Evolutionary conservation across 2,797 vertebrate genomes (phyloP), one percentile per base, ranked within the genome.

Genomic region (Enoplosus armatus): DNA sequence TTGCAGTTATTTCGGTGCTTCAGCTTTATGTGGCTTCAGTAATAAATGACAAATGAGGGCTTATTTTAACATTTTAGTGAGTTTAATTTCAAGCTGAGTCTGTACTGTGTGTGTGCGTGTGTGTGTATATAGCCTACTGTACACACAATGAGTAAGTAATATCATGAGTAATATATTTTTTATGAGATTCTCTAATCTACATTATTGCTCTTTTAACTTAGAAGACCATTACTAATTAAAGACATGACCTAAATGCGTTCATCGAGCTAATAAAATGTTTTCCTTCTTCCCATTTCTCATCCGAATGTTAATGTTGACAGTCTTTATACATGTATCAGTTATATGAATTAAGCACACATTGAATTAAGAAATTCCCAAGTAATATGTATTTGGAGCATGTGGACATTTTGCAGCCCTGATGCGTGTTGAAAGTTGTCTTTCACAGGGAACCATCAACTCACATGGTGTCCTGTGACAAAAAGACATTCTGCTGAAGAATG

Each of bases 1-100:
- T 51, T 10, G 48, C 56, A 73, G 62, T 84, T 80, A 75, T 72
- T 82, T 75, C 14, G 1, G 77, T 53, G 60, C 71, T 75, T 72
- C 33, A 51, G 26, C 71, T 83, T 66, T 45, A 76, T 76, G 59
- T 60, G 9, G 50, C 29, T 64, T 68, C 51, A 24, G 43, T 53
- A 45, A 74, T 65, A 77, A 79, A 79, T 61, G 55, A 82, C 50
- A 62, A 68, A 75, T 39, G 26, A 59, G 24, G 59, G 24, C 31
- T 64, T 62, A 39, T 50, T n/a, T 75, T 60, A 60, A 80, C 27
- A 20, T 75, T 85, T 61, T 59, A 66, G 63, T 26, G 12, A 22
- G 51, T 54, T 74, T 61, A 22, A 73, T 59, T 84, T 60, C 59
- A n/a, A 54, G n/a, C n/a, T 26, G 51, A 35, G 27, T 67, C 55